Evolutionary conservation across 2,113 vertebrate genomes (phyloP), one percentile per base, ranked within the genome.

Genomic region (Patagioenas fasciata): DNA sequence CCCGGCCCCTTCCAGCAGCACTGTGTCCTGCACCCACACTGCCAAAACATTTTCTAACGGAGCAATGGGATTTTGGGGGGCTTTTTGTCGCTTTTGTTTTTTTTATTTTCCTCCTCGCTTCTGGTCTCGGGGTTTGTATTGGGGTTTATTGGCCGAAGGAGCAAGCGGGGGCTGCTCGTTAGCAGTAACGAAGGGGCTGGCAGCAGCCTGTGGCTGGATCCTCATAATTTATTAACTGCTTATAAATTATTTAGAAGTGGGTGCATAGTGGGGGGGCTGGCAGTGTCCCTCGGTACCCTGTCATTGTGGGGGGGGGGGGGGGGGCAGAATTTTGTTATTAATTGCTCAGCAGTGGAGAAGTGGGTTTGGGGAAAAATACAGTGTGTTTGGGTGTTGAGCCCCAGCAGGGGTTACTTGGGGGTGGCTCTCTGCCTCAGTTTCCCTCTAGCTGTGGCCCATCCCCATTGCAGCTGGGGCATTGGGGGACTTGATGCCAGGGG

Each of bases 251-350:
- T 93, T 61, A 58, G 31, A 70, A 91, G 42, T 3, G 32, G 62
- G 23, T 28, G 34, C 8, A 1, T 38, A 10, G 21, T 0, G 3
- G 14, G 9, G 15, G 36, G 19, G 36, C 1, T 2, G 4, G 28
- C 44, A 44, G 40, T 64, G 80, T 18, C 36, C 78, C n/a, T 57
- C 7, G 7, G 56, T 54, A 16, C 20, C 44, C 18, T 40, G 19
- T 50, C 20, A 5, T 3, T 4, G 12, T 56, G 5, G 2, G 28
- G 24, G 44, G 13, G 11, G 18, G 26, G 54, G 12, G 15, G 19
- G 24, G 54, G 13, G 15, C 7, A 9, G 19, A 50, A 31, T 61
- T 92, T 94, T n/a, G 14, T 74, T 65, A 57, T 3, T 62, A 25
- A 32, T 61, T 69, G 72, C 54, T 93, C 66, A 73, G 44, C 64